Evolutionary conservation across 2,113 vertebrate genomes (phyloP).

Genomic region (Callipepla californica): DNA sequence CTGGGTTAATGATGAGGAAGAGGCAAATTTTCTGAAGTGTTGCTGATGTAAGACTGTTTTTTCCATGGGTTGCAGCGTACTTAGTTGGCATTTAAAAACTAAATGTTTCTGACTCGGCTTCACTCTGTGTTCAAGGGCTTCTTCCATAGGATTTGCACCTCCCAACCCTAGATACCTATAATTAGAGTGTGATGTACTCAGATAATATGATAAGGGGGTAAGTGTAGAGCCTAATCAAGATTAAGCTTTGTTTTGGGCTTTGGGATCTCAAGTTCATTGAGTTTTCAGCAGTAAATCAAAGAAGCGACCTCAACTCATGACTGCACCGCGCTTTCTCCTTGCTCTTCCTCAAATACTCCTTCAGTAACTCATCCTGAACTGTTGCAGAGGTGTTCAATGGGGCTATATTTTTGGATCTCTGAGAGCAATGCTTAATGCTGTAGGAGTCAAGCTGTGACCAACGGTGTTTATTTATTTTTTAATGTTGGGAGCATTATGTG

Average conservation of each 20-base stretch:
- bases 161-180: constrained; percentile 42
- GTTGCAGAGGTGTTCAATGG: background rate
- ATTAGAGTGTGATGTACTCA: constrained; percentile 53
- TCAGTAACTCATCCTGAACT: background rate
- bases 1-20: constrained; percentile 7
- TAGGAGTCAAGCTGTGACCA: background rate
- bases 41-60: background rate
- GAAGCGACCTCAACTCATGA: background rate
- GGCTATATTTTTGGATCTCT: background rate
- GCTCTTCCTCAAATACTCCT: background rate
- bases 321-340: background rate
- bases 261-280: constrained; percentile 9
- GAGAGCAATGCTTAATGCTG: background rate
- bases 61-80: background rate
- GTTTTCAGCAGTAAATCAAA: constrained; percentile 26
- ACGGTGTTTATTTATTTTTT: background rate
- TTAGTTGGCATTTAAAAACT: background rate
- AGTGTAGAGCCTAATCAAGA: constrained; percentile 18
- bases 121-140: constrained; percentile 51
- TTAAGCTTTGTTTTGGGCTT: constrained; percentile 53
- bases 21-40: constrained; percentile 12
- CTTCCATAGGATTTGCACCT: constrained; percentile 46
- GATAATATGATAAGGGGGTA: constrained; percentile 57
- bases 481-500: too few species aligned
- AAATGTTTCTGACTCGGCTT: background rate